Conservation (phyloP, 2,113 vertebrate species). For the Rhea pennata region DNA sequence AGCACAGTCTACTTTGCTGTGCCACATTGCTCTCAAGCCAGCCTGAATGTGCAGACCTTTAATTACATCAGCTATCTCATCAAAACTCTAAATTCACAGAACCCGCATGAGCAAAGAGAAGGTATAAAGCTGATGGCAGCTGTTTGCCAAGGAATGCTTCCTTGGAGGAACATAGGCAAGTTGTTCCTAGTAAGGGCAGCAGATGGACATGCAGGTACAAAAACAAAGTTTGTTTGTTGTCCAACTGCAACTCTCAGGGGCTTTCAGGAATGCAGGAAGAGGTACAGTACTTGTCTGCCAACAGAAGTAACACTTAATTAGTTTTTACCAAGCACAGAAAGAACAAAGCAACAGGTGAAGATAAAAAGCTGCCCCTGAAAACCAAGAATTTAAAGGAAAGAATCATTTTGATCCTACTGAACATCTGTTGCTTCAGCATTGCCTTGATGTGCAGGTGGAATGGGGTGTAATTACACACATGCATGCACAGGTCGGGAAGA, state of each 20-base stretch:
- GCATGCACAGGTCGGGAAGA: rapidly evolving
- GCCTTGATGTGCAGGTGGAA: neutral
- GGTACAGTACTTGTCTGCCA: neutral
- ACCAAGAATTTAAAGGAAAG: neutral
- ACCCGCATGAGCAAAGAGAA: neutral
- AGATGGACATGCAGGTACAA: neutral
- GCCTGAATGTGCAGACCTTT: neutral
- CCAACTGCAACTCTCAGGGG: neutral
- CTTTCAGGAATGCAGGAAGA: neutral
- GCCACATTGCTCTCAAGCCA: rapidly evolving
- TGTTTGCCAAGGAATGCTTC: neutral
- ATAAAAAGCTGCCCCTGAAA: slow-evolving; percentile 26
- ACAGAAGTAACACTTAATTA: neutral
- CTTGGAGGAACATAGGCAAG: neutral
- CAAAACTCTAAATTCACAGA: neutral
- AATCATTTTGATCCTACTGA: neutral
- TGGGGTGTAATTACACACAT: rapidly evolving
- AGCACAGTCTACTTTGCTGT: neutral
- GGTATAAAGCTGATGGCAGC: neutral
- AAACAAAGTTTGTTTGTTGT: neutral
- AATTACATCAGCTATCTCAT: rapidly evolving
- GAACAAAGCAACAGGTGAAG: slow-evolving; percentile 11
- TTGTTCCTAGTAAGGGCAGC: neutral
- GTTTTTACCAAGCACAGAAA: neutral
- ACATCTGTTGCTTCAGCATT: neutral